A percentile compares a stretch with the other conserved stretches of the same genome.
Evolutionary conservation across 2,113 vertebrate genomes (phyloP).

Genomic region (Hystrix brachyura): DNA sequence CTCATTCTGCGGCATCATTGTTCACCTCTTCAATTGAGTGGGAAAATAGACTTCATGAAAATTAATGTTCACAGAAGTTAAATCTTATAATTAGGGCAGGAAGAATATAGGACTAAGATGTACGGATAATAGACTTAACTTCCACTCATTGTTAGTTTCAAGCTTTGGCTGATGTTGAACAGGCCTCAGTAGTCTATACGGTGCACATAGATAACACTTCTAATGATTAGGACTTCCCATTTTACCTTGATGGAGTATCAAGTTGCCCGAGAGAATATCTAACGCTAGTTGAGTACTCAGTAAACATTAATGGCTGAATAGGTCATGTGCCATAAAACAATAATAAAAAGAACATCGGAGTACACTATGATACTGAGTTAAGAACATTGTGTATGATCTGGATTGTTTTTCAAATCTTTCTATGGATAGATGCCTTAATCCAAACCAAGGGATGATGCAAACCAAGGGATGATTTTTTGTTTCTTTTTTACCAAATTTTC

Average conservation of each 20-base stretch:
- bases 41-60: constrained; percentile 41
- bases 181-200: background rate
- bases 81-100: background rate
- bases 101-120: background rate
- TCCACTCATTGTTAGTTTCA: background rate
- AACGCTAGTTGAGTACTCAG: background rate
- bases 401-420: background rate
- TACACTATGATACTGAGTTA: background rate
- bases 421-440: background rate
- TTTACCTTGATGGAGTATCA: background rate
- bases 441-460: background rate
- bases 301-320: background rate
- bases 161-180: background rate
- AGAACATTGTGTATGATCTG: background rate
- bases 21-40: background rate
- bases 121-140: background rate
- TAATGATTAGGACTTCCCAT: background rate
- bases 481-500: background rate
- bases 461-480: too few species aligned
- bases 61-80: constrained; percentile 31
- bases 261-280: background rate
- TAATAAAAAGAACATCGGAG: background rate
- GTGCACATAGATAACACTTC: background rate
- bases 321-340: background rate
- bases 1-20: background rate